These are phyloP conservation scores for Amblyjoppa proteus DNA, from an alignment of 2,888 invertebrate species.

Conservation along the genomic window DNA sequence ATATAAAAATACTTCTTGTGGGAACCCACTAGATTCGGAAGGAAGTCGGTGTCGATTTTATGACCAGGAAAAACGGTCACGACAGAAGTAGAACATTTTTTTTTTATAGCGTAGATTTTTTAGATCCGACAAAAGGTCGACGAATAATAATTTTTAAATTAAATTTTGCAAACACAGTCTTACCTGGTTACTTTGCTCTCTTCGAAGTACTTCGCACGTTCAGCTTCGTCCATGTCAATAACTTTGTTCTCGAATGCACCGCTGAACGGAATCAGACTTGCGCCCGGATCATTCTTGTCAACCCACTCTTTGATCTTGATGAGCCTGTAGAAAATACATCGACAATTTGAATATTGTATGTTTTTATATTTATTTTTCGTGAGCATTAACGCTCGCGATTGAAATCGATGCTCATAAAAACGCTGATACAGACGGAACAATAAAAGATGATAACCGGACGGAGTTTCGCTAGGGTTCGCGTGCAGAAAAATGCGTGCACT, in stretches of 20 bases:
- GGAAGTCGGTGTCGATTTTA: constrained; percentile 61
- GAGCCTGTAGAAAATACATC: constrained; percentile 87
- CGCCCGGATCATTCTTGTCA: constrained; percentile 97
- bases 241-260: constrained; percentile 95
- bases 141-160: neutral
- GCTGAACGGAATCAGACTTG: constrained; percentile 97
- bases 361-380: neutral
- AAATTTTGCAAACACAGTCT: constrained; percentile 18
- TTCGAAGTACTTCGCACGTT: constrained; percentile 92
- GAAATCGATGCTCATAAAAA: constrained; percentile 17
- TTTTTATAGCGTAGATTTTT: neutral
- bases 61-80: constrained; percentile 41
- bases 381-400: neutral
- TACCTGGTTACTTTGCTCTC: constrained; percentile 94
- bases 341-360: neutral
- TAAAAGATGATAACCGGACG: neutral
- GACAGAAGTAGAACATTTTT: neutral
- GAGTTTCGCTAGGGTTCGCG: constrained; percentile 20
- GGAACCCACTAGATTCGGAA: constrained; percentile 70
- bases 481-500: constrained; percentile 42
- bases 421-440: constrained; percentile 17
- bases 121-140: neutral
- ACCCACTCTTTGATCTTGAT: constrained; percentile 99
- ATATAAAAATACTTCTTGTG: constrained; percentile 70
- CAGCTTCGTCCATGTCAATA: constrained; percentile 93